Evolutionary conservation across 1,140 invertebrate species (phyloP), one percentile per base, ranked within the genome.

Genomic region (Drosophila pseudoobscura): DNA sequence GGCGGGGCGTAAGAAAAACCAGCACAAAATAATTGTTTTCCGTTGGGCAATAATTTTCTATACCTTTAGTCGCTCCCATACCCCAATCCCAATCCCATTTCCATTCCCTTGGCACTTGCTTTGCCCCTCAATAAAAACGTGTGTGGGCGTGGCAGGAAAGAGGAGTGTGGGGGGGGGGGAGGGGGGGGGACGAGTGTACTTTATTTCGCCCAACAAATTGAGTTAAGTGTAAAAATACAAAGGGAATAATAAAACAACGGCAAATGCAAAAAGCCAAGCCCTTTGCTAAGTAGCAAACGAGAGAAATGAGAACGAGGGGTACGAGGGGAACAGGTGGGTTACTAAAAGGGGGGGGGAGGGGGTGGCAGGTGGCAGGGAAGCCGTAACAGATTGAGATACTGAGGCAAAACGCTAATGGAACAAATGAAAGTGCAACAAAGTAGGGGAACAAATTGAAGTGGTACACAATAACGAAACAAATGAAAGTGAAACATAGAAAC

Each of bases 21-120:
- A 69, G 77, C 80, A 63, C 77, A 61, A 87, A 84, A 84, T 84
- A 84, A 84, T 84, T 84, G 82, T 84, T 84, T 84, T 80, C 80
- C 82, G 80, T 84, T 84, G 77, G 80, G 80, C 82, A 84, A 84
- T 84, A 85, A 84, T 84, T 84, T 84, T 84, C 82, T 77, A 87
- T 87, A 87, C 66, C 80, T 74, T 55, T 17, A 4, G 47, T 8
- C 41, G 6, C 13, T 20, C 7, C 22, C 8, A 1, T 24, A 2
- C 13, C 22, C n/a, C 24, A 43, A 26, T 26, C 24, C 24, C 24
- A 26, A 5, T 26, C 24, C 6, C 17, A 22, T 17, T 39, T 1
- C 46, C 17, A 44, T 46, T 70, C 76, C 77, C 62, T 45, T 22
- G 61, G 44, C 74, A 78, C 53, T 65, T 78, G 31, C 31, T 31